Evolutionary conservation across 2,797 vertebrate genomes (phyloP).

Genomic region (Knipowitschia caucasica): DNA sequence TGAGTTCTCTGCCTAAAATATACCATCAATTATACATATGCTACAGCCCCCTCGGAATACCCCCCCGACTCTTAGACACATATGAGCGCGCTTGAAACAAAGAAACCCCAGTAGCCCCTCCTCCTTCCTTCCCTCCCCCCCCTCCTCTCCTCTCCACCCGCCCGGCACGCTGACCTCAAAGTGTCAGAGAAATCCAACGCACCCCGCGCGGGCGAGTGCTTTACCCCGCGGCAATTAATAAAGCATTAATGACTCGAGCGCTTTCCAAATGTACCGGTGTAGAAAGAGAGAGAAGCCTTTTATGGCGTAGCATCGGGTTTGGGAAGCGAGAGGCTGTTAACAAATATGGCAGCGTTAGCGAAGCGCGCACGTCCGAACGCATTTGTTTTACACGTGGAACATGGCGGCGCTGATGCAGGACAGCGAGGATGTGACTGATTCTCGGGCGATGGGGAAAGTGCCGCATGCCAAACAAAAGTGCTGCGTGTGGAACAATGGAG

Average conservation of each 20-base stretch:
- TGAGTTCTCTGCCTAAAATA: conserved; percentile 28
- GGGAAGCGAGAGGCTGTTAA: conserved; percentile 74
- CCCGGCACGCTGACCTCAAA: conserved; percentile 94
- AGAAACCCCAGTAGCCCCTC: conserved; percentile 64
- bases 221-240: conserved; percentile 95
- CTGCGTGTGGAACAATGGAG: no score
- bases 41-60: conserved; percentile 19
- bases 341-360: conserved; percentile 65
- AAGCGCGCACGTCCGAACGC: conserved; percentile 62
- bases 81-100: conserved; percentile 52
- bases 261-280: conserved; percentile 94
- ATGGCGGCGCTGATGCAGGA: conserved; percentile 34
- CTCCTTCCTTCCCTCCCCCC: conserved; percentile 50
- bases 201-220: conserved; percentile 80
- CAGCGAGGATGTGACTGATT: conserved; percentile 24
- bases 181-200: conserved; percentile 94
- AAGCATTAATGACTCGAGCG: conserved; percentile 99
- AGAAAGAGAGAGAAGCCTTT: conserved; percentile 79
- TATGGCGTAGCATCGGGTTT: conserved; percentile 76
- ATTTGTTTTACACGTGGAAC: conserved; percentile 65
- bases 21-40: conserved; percentile 64
- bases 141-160: conserved; percentile 83
- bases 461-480: no score
- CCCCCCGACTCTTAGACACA: conserved; percentile 16
- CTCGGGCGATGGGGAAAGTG: no score